Conservation (phyloP, 2,888 invertebrate species). For the Drymonia ruficornis region DNA sequence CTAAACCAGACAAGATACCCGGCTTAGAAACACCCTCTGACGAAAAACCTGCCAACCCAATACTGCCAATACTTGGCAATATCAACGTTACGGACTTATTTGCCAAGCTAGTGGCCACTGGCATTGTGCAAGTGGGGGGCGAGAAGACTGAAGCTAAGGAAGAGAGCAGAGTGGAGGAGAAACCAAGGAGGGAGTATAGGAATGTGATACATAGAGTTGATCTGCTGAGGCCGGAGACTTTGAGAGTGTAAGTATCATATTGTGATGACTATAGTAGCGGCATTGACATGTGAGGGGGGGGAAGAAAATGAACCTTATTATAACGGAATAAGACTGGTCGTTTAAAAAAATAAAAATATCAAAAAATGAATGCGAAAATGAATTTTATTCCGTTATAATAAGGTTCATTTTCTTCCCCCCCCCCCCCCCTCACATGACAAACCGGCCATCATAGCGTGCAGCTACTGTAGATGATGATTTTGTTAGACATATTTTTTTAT, state of each 20-base stretch:
- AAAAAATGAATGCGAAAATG: no score
- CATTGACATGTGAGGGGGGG: no score
- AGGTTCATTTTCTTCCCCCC: no score
- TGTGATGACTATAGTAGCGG: no score
- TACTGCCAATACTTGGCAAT: slow-evolving; percentile 59
- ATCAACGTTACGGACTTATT: slow-evolving; percentile 93
- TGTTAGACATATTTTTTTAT: no score
- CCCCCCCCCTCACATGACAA: no score
- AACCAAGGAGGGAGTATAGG: slow-evolving; percentile 60
- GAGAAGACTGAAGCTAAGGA: slow-evolving; percentile 50
- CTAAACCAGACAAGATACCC: slow-evolving; percentile 63
- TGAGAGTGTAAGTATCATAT: slow-evolving; percentile 86
- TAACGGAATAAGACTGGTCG: no score
- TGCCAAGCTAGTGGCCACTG: slow-evolving; percentile 93
- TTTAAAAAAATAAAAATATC: no score
- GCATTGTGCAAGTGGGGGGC: slow-evolving; percentile 61
- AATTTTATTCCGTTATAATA: no score
- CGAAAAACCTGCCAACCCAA: slow-evolving; percentile 53
- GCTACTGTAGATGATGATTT: no score
- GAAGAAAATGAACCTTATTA: no score
- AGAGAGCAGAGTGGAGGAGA: slow-evolving; percentile 48
- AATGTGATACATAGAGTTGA: slow-evolving; percentile 86
- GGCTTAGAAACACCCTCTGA: slow-evolving; percentile 65
- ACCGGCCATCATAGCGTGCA: no score
- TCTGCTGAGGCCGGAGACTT: slow-evolving; percentile 88